These are phyloP conservation scores for Cephus nigrinus DNA, from an alignment of 2,888 invertebrate species.

Conservation along the genomic window DNA sequence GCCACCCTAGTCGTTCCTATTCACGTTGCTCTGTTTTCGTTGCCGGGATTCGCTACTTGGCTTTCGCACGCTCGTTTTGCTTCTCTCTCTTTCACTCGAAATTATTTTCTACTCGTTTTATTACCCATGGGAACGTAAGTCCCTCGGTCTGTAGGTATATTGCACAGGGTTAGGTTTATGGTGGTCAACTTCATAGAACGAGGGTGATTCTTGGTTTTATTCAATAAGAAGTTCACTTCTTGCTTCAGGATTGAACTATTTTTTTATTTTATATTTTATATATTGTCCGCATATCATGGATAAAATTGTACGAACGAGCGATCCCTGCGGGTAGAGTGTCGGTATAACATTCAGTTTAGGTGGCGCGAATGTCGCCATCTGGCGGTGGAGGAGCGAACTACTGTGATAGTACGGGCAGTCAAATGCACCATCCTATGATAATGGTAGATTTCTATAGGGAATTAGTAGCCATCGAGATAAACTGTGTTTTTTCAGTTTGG, in stretches of 20 bases:
- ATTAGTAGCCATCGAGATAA: background rate
- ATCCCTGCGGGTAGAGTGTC: background rate
- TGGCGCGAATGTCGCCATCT: background rate
- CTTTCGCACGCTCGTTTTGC: background rate
- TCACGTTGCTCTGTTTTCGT: background rate
- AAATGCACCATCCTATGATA: background rate
- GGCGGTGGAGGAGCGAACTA: background rate
- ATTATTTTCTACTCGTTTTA: background rate
- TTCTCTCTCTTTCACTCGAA: background rate
- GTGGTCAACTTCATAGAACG: background rate
- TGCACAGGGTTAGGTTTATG: background rate
- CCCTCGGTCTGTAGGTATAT: background rate
- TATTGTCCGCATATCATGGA: background rate
- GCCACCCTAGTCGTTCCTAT: conserved; percentile 1
- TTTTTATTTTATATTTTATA: background rate
- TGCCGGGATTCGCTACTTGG: background rate
- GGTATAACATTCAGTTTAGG: background rate
- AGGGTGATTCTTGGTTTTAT: background rate
- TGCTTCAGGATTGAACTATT: background rate
- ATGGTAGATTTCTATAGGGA: background rate
- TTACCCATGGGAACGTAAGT: background rate
- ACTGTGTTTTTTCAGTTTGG: background rate
- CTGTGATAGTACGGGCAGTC: background rate
- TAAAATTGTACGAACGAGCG: too few species aligned
- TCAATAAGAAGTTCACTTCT: background rate